These are phyloP conservation scores for Perdita meconis DNA, from an alignment of 2,888 invertebrate species.

Conservation along the genomic window DNA sequence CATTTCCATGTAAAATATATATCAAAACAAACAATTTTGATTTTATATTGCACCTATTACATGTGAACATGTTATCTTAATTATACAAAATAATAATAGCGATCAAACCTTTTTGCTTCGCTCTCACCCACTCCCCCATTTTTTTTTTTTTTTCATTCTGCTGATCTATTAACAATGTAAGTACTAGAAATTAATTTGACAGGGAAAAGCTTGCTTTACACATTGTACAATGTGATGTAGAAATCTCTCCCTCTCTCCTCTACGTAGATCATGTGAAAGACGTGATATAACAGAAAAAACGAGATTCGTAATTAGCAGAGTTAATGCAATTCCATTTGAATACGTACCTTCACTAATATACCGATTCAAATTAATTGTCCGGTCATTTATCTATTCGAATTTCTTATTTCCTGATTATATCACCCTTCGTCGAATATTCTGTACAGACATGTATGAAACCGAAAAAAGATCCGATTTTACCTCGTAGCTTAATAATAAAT, in stretches of 20 bases:
- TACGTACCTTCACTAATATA: too few relatives aligned
- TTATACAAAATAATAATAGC: conserved; percentile 38
- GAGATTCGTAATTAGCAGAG: conserved; percentile 6
- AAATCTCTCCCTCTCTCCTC: conserved; percentile 2
- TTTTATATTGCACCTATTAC: conserved; percentile 55
- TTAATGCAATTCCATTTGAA: too few relatives aligned
- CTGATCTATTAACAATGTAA: conserved; percentile 41
- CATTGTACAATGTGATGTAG: neutral
- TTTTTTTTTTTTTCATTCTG: conserved; percentile 26
- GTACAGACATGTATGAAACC: neutral
- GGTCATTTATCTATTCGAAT: neutral
- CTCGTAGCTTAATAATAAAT: conserved; percentile 35
- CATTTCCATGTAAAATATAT: conserved; percentile 27
- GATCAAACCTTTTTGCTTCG: conserved; percentile 6
- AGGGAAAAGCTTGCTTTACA: conserved; percentile 12
- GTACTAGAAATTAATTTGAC: conserved; percentile 40
- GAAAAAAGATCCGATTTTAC: neutral
- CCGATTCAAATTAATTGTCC: too few relatives aligned
- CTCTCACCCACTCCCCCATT: conserved; percentile 16
- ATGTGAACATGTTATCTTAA: conserved; percentile 19
- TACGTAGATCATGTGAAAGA: conserved; percentile 4
- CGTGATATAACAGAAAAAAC: conserved; percentile 44
- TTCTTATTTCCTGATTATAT: conserved; percentile 37
- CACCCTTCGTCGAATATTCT: conserved; percentile 22
- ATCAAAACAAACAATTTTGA: conserved; percentile 46